Conservation (phyloP, 2,888 invertebrate species). For the Chorisops tibialis region DNA sequence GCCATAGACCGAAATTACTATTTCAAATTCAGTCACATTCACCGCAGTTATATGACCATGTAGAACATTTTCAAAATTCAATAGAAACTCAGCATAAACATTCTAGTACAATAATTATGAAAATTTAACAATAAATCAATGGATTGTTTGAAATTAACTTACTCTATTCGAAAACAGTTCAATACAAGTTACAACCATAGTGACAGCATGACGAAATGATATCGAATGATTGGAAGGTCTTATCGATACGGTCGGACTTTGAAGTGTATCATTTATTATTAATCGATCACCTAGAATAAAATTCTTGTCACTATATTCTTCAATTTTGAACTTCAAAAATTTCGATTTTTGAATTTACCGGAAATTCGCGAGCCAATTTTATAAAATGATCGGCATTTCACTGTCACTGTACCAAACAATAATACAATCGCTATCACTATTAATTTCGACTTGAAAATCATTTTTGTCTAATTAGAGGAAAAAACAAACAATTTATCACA, state of each 20-base stretch:
- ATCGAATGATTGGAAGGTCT: constrained; percentile 39
- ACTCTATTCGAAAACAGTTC: constrained; percentile 45
- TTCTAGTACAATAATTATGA: constrained; percentile 36
- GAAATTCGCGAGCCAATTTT: constrained; percentile 10
- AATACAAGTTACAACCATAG: constrained; percentile 43
- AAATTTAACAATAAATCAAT: neutral
- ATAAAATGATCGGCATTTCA: constrained; percentile 9
- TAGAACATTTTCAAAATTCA: constrained; percentile 26
- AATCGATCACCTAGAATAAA: constrained; percentile 40
- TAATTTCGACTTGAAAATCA: neutral
- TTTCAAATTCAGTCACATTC: constrained; percentile 37
- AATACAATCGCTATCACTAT: neutral
- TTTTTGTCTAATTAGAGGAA: too few relatives aligned
- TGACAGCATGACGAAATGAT: constrained; percentile 41
- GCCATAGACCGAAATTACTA: constrained; percentile 43
- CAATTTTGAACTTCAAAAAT: too few relatives aligned
- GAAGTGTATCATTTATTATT: constrained; percentile 43
- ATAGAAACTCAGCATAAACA: constrained; percentile 40
- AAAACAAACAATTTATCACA: neutral
- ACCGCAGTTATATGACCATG: constrained; percentile 39
- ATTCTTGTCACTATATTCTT: neutral
- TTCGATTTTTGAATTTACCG: constrained; percentile 2
- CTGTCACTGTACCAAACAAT: neutral
- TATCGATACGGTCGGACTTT: constrained; percentile 38
- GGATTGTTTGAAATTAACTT: constrained; percentile 33